A percentile compares a stretch with the other conserved stretches of the same genome.
Conservation (phyloP, 2,113 vertebrate species). For the Pachypanchax playfairii region DNA sequence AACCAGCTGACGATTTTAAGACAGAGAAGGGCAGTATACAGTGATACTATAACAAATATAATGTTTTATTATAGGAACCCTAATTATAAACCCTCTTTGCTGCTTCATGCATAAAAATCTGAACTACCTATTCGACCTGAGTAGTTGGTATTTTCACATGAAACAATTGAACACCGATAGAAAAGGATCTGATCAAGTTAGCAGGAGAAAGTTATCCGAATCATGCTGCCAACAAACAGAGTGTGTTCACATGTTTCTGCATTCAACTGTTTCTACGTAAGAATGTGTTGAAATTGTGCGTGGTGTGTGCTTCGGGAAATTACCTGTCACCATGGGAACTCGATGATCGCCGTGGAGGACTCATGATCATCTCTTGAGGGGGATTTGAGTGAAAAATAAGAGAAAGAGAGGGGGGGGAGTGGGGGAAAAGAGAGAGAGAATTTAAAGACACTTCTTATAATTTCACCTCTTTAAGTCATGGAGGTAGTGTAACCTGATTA, state of each 20-base stretch:
- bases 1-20: too few relatives aligned
- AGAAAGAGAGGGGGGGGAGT: background rate
- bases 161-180: background rate
- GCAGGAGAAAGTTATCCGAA: background rate
- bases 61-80: too few relatives aligned
- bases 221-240: background rate
- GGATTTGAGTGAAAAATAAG: constrained; percentile 12
- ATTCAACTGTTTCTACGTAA: background rate
- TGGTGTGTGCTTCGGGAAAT: constrained; percentile 38
- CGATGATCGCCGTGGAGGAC: constrained; percentile 66
- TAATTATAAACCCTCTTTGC: background rate
- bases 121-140: background rate
- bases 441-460: constrained; percentile 40
- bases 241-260: background rate
- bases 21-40: background rate
- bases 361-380: constrained; percentile 75
- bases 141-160: background rate
- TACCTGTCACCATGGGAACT: constrained; percentile 81
- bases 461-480: constrained; percentile 25
- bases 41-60: background rate
- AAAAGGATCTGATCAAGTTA: background rate
- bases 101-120: background rate
- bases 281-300: background rate
- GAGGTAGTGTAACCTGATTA: constrained; percentile 15
- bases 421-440: constrained; percentile 1